Conservation (phyloP, 2,113 vertebrate species). For the Calyptomena viridis region DNA sequence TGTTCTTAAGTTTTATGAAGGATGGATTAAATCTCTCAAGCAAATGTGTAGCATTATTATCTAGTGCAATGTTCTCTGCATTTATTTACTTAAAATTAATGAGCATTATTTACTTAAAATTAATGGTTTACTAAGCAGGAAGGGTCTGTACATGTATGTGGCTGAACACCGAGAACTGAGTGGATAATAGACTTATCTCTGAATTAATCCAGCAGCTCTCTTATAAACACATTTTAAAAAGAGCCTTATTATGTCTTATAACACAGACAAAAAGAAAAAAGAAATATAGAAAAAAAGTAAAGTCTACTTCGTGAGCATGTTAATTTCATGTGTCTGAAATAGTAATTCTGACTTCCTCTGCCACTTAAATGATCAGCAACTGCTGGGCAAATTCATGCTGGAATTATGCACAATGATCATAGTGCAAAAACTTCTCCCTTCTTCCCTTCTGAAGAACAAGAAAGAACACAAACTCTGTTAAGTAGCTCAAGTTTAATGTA, state of each 20-base stretch:
- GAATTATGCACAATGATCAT: background rate
- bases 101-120: no score
- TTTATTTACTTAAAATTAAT: background rate
- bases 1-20: background rate
- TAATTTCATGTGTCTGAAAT: background rate
- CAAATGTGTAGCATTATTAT: background rate
- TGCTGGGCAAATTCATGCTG: background rate
- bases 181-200: background rate
- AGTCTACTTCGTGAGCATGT: background rate
- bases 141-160: background rate
- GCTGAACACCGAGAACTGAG: background rate
- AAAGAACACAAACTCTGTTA: background rate
- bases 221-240: background rate
- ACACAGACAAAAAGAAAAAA: background rate
- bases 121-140: background rate
- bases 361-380: background rate
- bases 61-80: background rate
- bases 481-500: background rate
- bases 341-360: background rate
- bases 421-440: background rate
- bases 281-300: background rate
- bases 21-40: background rate
- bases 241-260: background rate
- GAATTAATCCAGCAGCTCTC: background rate
- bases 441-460: background rate